Evolutionary conservation across 1,140 invertebrate genomes (phyloP), one percentile per base, ranked within the genome.

Genomic region (Diplogasteroides magnus): DNA sequence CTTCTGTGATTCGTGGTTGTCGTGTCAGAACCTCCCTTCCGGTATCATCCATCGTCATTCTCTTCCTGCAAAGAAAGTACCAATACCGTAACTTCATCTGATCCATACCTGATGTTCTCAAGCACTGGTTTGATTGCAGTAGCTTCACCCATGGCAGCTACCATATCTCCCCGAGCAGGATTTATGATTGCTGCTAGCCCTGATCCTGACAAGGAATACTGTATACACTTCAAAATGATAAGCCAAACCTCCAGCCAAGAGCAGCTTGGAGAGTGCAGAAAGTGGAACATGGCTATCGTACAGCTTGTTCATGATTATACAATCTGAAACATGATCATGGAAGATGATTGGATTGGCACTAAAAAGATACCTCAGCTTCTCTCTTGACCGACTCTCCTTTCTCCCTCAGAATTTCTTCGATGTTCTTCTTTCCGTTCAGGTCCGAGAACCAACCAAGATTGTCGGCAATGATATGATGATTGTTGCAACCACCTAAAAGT

Each of bases 131-230:
- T 15, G 6, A 71, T 61, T n/a, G 74, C 74, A 29, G 74, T 74
- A 2, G 91, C 90, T 86, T 97, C 94, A 2, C 92, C 93, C 66
- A 96, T 86, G 74, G 91, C 90, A 48, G 92, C 91, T 77, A 97
- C 91, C 91, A 95, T 93, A 83, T 97, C 93, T 80, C 85, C 85
- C 74, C 86, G 83, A 14, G 70, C 70, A 56, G 92, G 92, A 86
- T 92, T 87, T 2, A 88, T 77, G 26, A 94, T 82, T 3, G 90
- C 88, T 62, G 91, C 85, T 2, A 87, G 81, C 29, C 90, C 91
- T 25, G 93, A 92, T 2, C 93, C 93, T 0, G 89, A 6, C n/a
- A n/a, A n/a, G n/a, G n/a, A n/a, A n/a, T n/a, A n/a, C n/a, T n/a
- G n/a, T n/a, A n/a, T n/a, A n/a, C n/a, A n/a, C n/a, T n/a, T n/a